Percentiles rank a stretch among this genome's conserved stretches.
These are phyloP conservation scores for Danio rerio DNA, from an alignment of 2,113 vertebrate genomes.

Conservation along the genomic window GRCz12tu NC_133198.1:2616501-2617000, in stretches of 20 bases:
- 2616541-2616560: neutral
- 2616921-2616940: too few species aligned
- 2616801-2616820: neutral
- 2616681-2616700: constrained; percentile 52
- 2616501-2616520: neutral
- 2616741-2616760: constrained; percentile 60
- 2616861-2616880: too few species aligned
- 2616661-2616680: constrained; percentile 63
- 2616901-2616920: too few species aligned
- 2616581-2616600: neutral
- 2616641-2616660: constrained; percentile 62
- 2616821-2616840: too few species aligned
- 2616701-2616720: constrained; percentile 61
- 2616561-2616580: neutral
- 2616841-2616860: too few species aligned
- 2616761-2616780: constrained; percentile 47
- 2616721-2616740: constrained; percentile 70
- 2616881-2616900: too few species aligned
- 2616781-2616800: constrained; percentile 39
- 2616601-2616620: constrained; percentile 10
- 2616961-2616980: too few species aligned
- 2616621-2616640: constrained; percentile 42
- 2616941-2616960: too few species aligned
- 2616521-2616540: neutral
- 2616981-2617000: too few species aligned